Evolutionary conservation across 2,113 vertebrate species (phyloP).

Genomic region (Archocentrus centrarchus): DNA sequence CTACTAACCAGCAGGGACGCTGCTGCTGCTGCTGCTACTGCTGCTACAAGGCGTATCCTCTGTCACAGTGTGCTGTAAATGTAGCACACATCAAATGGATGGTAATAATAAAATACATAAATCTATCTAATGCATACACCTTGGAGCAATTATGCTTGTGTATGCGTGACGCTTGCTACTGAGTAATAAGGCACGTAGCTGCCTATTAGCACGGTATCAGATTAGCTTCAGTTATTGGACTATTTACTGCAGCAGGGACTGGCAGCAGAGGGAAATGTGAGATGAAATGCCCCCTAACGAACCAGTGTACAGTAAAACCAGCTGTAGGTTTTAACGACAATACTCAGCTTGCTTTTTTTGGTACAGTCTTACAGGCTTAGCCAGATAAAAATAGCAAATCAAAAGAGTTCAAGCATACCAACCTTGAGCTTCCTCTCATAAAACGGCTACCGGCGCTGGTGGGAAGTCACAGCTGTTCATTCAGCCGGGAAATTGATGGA

Average conservation of each 20-base stretch:
- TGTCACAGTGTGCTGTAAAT: neutral
- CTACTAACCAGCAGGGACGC: conserved; percentile 12
- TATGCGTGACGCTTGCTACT: neutral
- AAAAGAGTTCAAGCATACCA: conserved; percentile 15
- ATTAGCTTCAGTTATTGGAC: neutral
- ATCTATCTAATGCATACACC: rapidly evolving
- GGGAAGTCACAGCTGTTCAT: neutral
- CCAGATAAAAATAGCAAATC: conserved; percentile 37
- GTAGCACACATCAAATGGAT: neutral
- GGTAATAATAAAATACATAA: neutral
- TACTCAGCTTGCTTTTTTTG: conserved; percentile 18
- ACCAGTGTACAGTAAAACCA: neutral
- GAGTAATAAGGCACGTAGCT: neutral
- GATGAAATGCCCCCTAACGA: neutral
- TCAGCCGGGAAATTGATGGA: neutral
- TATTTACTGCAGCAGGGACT: neutral
- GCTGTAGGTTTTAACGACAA: conserved; percentile 3
- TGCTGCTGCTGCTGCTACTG: neutral
- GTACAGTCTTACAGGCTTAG: conserved; percentile 58
- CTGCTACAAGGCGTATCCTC: conserved; percentile 28
- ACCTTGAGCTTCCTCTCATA: conserved; percentile 62
- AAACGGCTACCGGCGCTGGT: conserved; percentile 3
- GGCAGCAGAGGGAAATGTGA: neutral
- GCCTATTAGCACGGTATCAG: neutral
- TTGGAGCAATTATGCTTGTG: neutral